Evolutionary conservation across 1,140 invertebrate species (phyloP).

Genomic region (Cydia amplana): DNA sequence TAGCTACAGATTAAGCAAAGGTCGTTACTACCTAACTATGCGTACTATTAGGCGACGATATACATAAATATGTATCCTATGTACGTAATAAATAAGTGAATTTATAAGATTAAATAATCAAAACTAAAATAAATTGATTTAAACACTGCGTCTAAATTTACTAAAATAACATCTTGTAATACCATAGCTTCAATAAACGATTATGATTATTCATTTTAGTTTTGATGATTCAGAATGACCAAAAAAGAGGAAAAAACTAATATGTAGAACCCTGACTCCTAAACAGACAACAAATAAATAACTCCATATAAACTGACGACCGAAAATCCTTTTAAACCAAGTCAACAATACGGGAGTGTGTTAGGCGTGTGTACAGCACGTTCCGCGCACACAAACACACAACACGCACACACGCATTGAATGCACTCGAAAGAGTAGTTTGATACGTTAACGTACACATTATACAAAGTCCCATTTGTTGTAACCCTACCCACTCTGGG

Average conservation of each 20-base stretch:
- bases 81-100: too few species aligned
- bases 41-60: too few species aligned
- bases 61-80: too few species aligned
- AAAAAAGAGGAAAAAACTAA: neutral
- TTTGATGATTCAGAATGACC: neutral
- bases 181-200: too few species aligned
- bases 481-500: slow-evolving; percentile 65
- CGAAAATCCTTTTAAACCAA: slow-evolving; percentile 43
- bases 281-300: slow-evolving; percentile 21
- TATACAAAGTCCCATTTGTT: slow-evolving; percentile 69
- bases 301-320: slow-evolving; percentile 36
- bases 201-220: too few species aligned
- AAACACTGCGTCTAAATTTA: too few species aligned
- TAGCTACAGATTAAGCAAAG: too few species aligned
- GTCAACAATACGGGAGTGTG: slow-evolving; percentile 48
- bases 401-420: slow-evolving; percentile 35
- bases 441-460: slow-evolving; percentile 52
- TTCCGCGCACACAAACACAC: slow-evolving; percentile 50
- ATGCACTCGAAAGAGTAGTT: slow-evolving; percentile 33
- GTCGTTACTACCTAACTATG: too few species aligned
- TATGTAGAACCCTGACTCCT: neutral
- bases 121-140: too few species aligned
- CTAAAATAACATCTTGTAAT: too few species aligned
- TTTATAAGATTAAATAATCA: too few species aligned
- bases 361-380: slow-evolving; percentile 52